Evolutionary conservation across 1,140 invertebrate species (phyloP).

Genomic region (Hypsibius dujardini): DNA sequence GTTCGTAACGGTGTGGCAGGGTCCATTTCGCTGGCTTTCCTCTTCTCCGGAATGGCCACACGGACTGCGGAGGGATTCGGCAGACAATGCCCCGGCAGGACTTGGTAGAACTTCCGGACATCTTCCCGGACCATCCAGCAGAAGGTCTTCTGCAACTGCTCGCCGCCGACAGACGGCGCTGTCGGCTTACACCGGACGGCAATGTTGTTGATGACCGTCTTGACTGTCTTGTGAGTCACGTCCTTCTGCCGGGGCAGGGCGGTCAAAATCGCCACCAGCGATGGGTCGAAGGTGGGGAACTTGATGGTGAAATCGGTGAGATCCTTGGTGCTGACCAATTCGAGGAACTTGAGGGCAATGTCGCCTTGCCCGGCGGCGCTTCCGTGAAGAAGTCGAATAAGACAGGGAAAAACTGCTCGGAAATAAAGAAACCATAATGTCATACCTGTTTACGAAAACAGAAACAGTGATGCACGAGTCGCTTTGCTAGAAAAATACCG

Average conservation of each 20-base stretch:
- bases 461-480: too few relatives aligned
- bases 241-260: neutral
- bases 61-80: neutral
- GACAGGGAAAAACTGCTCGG: neutral
- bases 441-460: too few relatives aligned
- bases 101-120: neutral
- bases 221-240: neutral
- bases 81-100: neutral
- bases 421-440: too few relatives aligned
- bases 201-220: neutral
- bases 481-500: neutral
- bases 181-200: neutral
- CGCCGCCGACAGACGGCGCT: neutral
- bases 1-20: neutral
- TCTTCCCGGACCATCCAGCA: neutral
- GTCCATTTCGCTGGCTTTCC: neutral
- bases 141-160: neutral
- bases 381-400: neutral
- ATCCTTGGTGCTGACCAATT: neutral
- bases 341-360: neutral
- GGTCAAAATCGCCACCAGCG: neutral
- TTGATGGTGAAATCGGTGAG: neutral
- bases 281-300: neutral
- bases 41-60: neutral
- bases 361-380: neutral